Percentiles rank a stretch among this genome's conserved stretches.
phyloP scores from a whole-genome alignment of 2,888 invertebrate species.

The Crematogaster levior region DNA sequence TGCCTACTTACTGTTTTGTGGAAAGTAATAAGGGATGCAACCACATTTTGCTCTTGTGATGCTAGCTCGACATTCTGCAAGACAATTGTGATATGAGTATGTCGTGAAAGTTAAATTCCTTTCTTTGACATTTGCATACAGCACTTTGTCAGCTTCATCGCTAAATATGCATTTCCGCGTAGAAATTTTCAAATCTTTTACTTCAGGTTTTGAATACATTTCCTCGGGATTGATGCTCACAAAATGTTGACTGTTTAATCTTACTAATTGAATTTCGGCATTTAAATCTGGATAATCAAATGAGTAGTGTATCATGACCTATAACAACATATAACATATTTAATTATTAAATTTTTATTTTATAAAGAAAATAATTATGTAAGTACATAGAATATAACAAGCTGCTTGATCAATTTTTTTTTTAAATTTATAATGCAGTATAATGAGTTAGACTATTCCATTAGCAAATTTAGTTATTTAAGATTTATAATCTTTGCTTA shows the following conservation, averaged over 20 bases:
- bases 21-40: conserved; percentile 88
- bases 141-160: conserved; percentile 85
- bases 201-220: conserved; percentile 88
- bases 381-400: too few species aligned
- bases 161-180: conserved; percentile 88
- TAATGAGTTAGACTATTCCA: too few species aligned
- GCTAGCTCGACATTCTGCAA: conserved; percentile 87
- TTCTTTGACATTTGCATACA: neutral
- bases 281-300: conserved; percentile 89
- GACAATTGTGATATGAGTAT: conserved; percentile 90
- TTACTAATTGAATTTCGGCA: conserved; percentile 88
- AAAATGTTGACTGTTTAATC: conserved; percentile 87
- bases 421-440: too few species aligned
- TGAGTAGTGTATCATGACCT: conserved; percentile 89
- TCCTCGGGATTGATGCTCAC: conserved; percentile 89
- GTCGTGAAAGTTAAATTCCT: conserved; percentile 81
- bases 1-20: conserved; percentile 83
- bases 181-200: conserved; percentile 86
- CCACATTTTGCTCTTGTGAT: conserved; percentile 86
- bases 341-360: neutral
- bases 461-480: too few species aligned
- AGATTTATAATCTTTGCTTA: too few species aligned
- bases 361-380: too few species aligned
- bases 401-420: too few species aligned
- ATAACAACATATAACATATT: conserved; percentile 45